A percentile compares a stretch with the other conserved stretches of the same genome.
Evolutionary conservation across 1,140 invertebrate species (phyloP).

Genomic region (Drosophila oshimai): DNA sequence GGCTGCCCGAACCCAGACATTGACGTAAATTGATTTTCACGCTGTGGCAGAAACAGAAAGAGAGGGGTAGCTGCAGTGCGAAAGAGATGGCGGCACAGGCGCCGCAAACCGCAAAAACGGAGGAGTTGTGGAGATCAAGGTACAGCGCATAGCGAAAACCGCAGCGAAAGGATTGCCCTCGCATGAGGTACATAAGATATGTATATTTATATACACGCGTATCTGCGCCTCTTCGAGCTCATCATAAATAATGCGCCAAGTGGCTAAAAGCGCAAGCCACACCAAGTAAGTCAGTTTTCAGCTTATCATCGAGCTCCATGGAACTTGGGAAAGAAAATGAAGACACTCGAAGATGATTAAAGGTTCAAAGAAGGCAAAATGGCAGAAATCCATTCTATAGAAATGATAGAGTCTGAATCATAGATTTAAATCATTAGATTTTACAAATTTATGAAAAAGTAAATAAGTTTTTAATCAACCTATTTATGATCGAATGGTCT

Average conservation of each 20-base stretch:
- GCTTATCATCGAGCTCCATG: constrained; percentile 39
- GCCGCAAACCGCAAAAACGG: constrained; percentile 52
- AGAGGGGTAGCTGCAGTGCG: background rate
- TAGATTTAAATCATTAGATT: no score
- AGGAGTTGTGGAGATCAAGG: constrained; percentile 14
- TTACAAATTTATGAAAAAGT: no score
- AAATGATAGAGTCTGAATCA: no score
- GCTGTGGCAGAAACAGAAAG: background rate
- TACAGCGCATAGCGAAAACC: constrained; percentile 32
- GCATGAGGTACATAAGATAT: constrained; percentile 7
- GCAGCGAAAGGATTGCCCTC: constrained; percentile 56
- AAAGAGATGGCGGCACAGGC: constrained; percentile 5
- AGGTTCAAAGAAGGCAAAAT: no score
- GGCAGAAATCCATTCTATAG: no score
- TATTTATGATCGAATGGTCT: no score
- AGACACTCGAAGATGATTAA: background rate
- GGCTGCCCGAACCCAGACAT: constrained; percentile 30
- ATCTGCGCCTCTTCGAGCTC: constrained; percentile 11
- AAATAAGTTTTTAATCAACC: no score
- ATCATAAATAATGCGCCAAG: constrained; percentile 66
- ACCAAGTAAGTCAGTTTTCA: background rate
- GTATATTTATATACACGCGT: background rate
- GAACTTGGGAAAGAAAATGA: background rate
- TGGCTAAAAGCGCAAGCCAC: constrained; percentile 20
- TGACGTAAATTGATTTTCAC: constrained; percentile 60